Percentiles rank a stretch among this genome's conserved stretches.
phyloP scores from a whole-genome alignment of 2,113 vertebrate species.

The Notiomystis cincta region DNA sequence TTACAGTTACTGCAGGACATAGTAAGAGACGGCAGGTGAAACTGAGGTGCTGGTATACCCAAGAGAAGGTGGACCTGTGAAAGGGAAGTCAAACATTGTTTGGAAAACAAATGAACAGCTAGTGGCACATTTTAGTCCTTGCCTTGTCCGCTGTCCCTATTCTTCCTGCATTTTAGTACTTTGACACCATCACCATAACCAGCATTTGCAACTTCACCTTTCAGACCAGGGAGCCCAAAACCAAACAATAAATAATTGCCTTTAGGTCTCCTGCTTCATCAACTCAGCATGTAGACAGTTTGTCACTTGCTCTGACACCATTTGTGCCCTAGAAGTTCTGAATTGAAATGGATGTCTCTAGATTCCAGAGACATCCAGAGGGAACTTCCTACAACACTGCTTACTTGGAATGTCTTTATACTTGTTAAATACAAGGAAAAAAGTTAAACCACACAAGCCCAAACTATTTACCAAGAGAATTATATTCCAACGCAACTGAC shows the following conservation, averaged over 20 bases:
- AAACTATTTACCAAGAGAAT: neutral
- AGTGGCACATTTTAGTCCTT: neutral
- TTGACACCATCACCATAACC: neutral
- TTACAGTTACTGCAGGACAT: neutral
- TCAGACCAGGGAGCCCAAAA: neutral
- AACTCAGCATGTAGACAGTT: neutral
- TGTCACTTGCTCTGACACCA: neutral
- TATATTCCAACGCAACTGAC: neutral
- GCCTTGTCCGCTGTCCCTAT: neutral
- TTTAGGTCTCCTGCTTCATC: neutral
- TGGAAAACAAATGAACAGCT: neutral
- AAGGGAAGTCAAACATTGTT: neutral
- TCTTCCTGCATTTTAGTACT: neutral
- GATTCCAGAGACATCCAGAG: neutral
- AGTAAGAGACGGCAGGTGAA: neutral
- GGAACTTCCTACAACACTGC: neutral
- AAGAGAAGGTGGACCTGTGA: neutral
- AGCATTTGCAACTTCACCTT: neutral
- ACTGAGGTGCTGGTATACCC: neutral
- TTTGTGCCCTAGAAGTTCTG: neutral
- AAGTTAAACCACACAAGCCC: neutral
- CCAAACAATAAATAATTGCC: neutral
- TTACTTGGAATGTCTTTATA: neutral
- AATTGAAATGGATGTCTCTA: neutral
- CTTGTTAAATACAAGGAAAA: neutral